These are phyloP conservation scores for Alca torda DNA, from an alignment of 2,797 vertebrate species.

Conservation along the genomic window DNA sequence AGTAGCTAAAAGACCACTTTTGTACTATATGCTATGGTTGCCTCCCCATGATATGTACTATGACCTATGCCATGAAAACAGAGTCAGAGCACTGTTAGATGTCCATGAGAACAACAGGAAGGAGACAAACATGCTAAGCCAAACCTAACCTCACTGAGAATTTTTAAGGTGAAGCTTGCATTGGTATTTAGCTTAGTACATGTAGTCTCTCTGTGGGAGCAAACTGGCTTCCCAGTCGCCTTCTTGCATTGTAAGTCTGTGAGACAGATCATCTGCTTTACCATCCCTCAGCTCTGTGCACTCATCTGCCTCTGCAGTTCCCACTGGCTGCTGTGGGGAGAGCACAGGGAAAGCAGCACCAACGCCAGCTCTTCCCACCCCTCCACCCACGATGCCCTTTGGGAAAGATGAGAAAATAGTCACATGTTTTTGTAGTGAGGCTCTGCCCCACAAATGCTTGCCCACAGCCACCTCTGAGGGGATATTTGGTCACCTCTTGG, in stretches of 20 bases:
- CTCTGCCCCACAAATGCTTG: not conserved
- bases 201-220: not conserved
- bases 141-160: not conserved
- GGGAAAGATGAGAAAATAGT: not conserved
- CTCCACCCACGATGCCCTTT: not conserved
- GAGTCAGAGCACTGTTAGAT: not conserved
- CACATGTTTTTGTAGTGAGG: not conserved
- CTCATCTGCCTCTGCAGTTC: not conserved
- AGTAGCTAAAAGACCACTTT: not conserved
- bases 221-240: not conserved
- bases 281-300: rapidly evolving
- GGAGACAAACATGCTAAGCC: not conserved
- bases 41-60: not conserved
- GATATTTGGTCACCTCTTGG: not conserved
- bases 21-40: not conserved
- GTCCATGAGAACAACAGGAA: slow-evolving; percentile 12
- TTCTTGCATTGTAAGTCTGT: not conserved
- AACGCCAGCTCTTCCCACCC: not conserved
- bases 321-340: not conserved
- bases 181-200: not conserved
- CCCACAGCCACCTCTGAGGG: not conserved
- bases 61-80: slow-evolving; percentile 16
- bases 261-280: not conserved
- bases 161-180: not conserved
- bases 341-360: not conserved